These are phyloP conservation scores for Drosophila borborema DNA, from an alignment of 2,888 invertebrate genomes.

Conservation along the genomic window DNA sequence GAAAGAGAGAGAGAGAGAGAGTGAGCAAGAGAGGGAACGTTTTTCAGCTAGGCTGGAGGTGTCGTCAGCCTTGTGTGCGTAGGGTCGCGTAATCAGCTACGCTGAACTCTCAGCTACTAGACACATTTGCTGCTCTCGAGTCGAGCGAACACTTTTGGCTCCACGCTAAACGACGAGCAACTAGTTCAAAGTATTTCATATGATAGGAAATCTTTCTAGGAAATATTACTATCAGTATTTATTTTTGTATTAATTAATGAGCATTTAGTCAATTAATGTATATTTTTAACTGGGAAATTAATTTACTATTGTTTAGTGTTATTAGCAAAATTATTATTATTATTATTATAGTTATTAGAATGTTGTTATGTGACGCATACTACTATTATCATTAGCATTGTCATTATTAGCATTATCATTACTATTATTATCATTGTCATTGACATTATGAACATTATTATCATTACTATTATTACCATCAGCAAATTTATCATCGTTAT, in stretches of 20 bases:
- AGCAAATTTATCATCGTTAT: not conserved
- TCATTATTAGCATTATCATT: not conserved
- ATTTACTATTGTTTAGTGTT: not conserved
- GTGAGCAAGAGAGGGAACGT: slow-evolving; percentile 1
- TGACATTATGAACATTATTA: not conserved
- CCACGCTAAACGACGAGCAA: slow-evolving; percentile 9
- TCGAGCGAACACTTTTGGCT: not conserved
- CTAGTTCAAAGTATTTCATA: not conserved
- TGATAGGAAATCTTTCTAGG: slow-evolving; percentile 8
- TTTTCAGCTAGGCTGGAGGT: slow-evolving; percentile 37
- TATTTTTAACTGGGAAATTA: not conserved
- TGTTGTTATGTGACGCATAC: too few relatives aligned
- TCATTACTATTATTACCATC: not conserved
- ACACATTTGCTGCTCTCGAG: slow-evolving; percentile 8
- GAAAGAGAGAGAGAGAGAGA: not conserved
- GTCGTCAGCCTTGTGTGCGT: slow-evolving; percentile 49
- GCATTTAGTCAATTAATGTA: slow-evolving; percentile 2
- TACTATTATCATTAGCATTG: not conserved
- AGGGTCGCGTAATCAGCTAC: slow-evolving; percentile 18
- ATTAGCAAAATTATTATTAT: not conserved
- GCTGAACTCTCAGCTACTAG: slow-evolving; percentile 8
- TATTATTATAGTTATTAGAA: not conserved
- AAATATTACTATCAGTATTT: slow-evolving; percentile 3
- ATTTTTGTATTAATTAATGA: not conserved
- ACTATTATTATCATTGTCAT: not conserved